phyloP scores from a whole-genome alignment of 2,888 invertebrate genomes.

The Tachina grossa region DNA sequence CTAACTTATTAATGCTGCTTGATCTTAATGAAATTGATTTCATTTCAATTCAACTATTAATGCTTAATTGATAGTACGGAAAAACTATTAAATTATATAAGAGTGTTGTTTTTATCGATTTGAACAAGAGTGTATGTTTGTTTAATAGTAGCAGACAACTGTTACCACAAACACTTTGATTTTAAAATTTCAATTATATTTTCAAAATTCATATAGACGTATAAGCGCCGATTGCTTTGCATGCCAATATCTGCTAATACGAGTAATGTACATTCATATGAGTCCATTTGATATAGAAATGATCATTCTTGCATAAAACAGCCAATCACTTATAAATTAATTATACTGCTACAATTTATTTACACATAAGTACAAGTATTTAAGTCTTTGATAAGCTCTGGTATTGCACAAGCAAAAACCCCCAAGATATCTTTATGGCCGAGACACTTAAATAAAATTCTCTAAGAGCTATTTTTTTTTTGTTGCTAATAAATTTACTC shows the following conservation, averaged over 20 bases:
- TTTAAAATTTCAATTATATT: not conserved
- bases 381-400: conserved; percentile 7
- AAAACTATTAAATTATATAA: conserved; percentile 6
- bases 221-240: conserved; percentile 20
- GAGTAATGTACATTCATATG: not conserved
- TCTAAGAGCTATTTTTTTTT: conserved; percentile 29
- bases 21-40: too few relatives aligned
- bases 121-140: not conserved
- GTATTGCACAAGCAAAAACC: conserved; percentile 7
- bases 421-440: conserved; percentile 42
- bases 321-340: conserved; percentile 68
- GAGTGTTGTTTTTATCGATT: not conserved
- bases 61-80: not conserved
- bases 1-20: too few relatives aligned
- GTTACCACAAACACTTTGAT: conserved; percentile 4
- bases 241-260: conserved; percentile 32
- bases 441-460: conserved; percentile 49
- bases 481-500: not conserved
- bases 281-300: conserved; percentile 17
- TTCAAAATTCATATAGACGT: not conserved
- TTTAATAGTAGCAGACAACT: not conserved
- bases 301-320: conserved; percentile 66
- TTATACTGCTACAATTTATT: conserved; percentile 50
- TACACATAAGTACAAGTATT: not conserved
- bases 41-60: not conserved